A percentile compares a stretch with the other conserved stretches of the same genome.
These are phyloP conservation scores for Tympanoctomys barrerae DNA, from an alignment of 2,797 vertebrate genomes.

Conservation along the genomic window DNA sequence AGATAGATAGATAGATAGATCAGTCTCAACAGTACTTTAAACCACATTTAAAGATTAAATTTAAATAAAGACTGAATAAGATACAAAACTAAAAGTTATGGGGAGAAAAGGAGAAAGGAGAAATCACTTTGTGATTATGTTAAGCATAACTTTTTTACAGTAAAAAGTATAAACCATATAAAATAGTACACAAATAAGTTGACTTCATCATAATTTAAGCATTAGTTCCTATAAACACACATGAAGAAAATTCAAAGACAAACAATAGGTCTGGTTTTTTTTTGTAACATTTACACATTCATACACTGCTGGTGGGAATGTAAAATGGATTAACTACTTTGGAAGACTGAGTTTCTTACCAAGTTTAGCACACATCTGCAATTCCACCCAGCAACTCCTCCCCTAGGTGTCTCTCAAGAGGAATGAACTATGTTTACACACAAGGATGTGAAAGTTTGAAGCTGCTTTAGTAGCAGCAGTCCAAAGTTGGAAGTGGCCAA, in stretches of 20 bases:
- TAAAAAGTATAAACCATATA: not conserved
- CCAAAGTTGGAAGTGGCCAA: not conserved
- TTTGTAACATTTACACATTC: not conserved
- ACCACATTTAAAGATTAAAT: not conserved
- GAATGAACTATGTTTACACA: not conserved
- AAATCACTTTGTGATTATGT: not conserved
- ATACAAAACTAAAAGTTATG: not conserved
- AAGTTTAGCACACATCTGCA: not conserved
- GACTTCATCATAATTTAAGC: not conserved
- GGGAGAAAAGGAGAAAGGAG: not conserved
- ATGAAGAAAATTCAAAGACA: not conserved
- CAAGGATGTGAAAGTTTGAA: not conserved
- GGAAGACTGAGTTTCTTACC: not conserved
- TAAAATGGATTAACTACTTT: not conserved
- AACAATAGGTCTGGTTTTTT: not conserved
- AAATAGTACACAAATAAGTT: not conserved
- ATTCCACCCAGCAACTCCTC: not conserved
- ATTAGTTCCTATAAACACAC: not conserved
- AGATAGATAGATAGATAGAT: not conserved
- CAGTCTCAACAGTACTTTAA: not conserved
- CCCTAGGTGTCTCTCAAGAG: not conserved
- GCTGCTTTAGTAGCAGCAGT: not conserved
- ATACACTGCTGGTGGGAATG: not conserved
- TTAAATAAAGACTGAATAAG: not conserved
- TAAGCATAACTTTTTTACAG: not conserved